Base-by-base conservation (phyloP, 37 sponge, comb jelly and placozoan genomes). In the Halichondria panicea region DNA sequence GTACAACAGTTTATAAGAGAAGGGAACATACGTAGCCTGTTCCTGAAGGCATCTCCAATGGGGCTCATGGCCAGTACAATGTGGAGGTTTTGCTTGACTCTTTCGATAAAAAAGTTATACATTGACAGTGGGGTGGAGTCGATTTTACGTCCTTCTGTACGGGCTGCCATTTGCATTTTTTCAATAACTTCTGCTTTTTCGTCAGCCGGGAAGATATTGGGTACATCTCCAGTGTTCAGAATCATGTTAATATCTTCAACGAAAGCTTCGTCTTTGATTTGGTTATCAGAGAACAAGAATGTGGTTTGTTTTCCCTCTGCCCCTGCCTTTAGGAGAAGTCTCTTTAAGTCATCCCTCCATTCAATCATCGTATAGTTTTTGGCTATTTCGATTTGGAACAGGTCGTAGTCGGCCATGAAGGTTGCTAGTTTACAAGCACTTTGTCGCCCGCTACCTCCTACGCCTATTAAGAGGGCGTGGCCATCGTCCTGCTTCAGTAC, bases 1-100 rank as follows among this genome's bases (percentile, higher is more conserved):
- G 99, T 97, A 64, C 99, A 97, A 72, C 99, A 97, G 84, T 95
- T 97, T 56, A 97, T 97, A 44, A 97, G 87, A 37, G 99, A 94
- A 42, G 99, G 99, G 72, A 97, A 97, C 95, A 92, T 97, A 28
- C 99, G 64, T 11, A 97, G 83, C 32, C 95, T 71, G 40, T 86
- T 97, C 21, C 99, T 55, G 63, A 97, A 94, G 43, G 99, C 85
- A 69, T 97, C 95, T 53, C 99, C 99, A 56, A 97, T 97, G 58
- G 99, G 99, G 58, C 95, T 94, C 91, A 97, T 92, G 55, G 91
- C 85, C 61, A 97, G 84, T 11, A 92, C 90, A 4, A 97, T 70
- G 68, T 97, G 99, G 25, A 97, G 91, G 70, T 94, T 89, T 68
- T 87, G 87, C 79, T 84, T 88, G 21, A 97, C 99, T 36, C 93